These are phyloP conservation scores for Drosophila affinis DNA, from an alignment of 2,888 invertebrate species.

Conservation along the genomic window DNA sequence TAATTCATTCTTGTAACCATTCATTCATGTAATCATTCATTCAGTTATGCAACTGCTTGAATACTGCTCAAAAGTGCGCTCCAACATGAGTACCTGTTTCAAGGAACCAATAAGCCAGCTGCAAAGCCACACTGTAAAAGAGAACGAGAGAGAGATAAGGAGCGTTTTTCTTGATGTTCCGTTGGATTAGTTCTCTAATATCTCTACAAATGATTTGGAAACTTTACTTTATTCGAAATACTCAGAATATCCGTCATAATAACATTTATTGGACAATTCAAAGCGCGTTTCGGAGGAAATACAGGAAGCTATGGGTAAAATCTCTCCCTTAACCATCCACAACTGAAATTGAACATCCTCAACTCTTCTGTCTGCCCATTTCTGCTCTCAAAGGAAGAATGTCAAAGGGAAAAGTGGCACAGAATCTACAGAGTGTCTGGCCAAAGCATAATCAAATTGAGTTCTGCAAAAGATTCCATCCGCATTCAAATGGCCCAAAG, in stretches of 20 bases:
- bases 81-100: too few species aligned
- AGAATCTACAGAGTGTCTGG: slow-evolving; percentile 21
- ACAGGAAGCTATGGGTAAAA: not conserved
- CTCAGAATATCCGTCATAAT: too few species aligned
- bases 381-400: not conserved
- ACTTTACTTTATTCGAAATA: too few species aligned
- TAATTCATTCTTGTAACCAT: not conserved
- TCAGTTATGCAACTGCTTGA: not conserved
- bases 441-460: slow-evolving; percentile 38
- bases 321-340: not conserved
- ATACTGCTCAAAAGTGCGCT: too few species aligned
- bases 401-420: slow-evolving; percentile 2
- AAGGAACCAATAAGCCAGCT: not conserved
- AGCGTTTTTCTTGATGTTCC: not conserved
- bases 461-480: slow-evolving; percentile 31
- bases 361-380: not conserved
- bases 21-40: not conserved
- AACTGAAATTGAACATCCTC: not conserved
- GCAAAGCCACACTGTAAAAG: not conserved
- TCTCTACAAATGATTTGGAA: too few species aligned
- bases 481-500: slow-evolving; percentile 29
- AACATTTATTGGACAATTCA: too few species aligned
- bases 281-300: too few species aligned
- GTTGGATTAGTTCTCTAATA: too few species aligned
- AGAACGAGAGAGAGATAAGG: not conserved